Percentiles rank a stretch among this genome's conserved stretches.
phyloP scores from a whole-genome alignment of 2,888 invertebrate species.

The Hydriomena furcata region DNA sequence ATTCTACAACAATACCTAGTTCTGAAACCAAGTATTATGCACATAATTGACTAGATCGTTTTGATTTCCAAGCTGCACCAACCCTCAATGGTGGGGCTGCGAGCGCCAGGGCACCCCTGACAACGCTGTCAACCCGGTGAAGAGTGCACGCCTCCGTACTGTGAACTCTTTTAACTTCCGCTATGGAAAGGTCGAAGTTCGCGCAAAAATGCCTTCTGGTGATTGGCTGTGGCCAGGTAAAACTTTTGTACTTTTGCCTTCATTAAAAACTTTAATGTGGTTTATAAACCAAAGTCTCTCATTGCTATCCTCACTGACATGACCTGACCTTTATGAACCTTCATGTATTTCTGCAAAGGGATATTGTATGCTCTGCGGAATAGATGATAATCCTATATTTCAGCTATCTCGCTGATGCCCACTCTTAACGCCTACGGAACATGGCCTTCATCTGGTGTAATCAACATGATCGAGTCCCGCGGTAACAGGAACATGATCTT shows the following conservation, averaged over 20 bases:
- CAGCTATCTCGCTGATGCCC: constrained; percentile 89
- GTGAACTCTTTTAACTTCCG: constrained; percentile 85
- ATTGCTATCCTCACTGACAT: too few relatives aligned
- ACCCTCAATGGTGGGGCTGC: constrained; percentile 84
- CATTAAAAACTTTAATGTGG: too few relatives aligned
- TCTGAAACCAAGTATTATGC: too few relatives aligned
- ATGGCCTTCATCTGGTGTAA: constrained; percentile 89
- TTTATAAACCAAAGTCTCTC: too few relatives aligned
- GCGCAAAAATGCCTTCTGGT: constrained; percentile 87
- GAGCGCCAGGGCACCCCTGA: constrained; percentile 75
- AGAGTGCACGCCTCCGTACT: constrained; percentile 86
- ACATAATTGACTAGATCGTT: too few relatives aligned
- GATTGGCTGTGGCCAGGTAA: constrained; percentile 87
- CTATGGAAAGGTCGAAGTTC: constrained; percentile 85
- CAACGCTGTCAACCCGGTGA: constrained; percentile 85
- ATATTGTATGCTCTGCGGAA: too few relatives aligned
- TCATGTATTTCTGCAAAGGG: too few relatives aligned
- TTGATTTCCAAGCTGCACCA: constrained; percentile 85
- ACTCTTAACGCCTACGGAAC: constrained; percentile 84
- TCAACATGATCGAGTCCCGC: constrained; percentile 87
- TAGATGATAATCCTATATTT: too few relatives aligned
- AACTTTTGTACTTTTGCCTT: too few relatives aligned
- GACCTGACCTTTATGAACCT: too few relatives aligned
- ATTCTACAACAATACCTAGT: too few relatives aligned
- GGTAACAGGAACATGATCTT: constrained; percentile 82